Evolutionary conservation across 2,888 invertebrate genomes (phyloP).

Genomic region (Drosophila imparisetae): DNA sequence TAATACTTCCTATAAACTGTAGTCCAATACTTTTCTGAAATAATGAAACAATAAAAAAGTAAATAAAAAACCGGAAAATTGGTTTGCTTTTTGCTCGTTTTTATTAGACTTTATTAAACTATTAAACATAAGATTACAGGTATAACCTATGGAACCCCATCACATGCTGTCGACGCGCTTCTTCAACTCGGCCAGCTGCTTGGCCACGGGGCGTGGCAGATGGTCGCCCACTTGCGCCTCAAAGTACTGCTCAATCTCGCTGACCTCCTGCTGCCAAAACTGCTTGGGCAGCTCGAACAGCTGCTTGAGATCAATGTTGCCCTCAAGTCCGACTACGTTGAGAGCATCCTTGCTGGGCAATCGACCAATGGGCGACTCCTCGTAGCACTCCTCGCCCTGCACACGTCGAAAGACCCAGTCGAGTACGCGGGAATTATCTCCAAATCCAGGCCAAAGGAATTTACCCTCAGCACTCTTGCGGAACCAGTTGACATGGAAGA

Average conservation of each 20-base stretch:
- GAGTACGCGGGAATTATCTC: slow-evolving; percentile 97
- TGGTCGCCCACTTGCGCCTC: slow-evolving; percentile 94
- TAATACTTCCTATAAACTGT: neutral
- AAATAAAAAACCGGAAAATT: slow-evolving; percentile 25
- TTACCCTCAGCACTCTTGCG: slow-evolving; percentile 92
- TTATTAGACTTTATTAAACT: slow-evolving; percentile 85
- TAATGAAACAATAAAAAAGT: neutral
- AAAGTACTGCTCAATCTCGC: slow-evolving; percentile 94
- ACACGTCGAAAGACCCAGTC: slow-evolving; percentile 97
- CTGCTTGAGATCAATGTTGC: slow-evolving; percentile 89
- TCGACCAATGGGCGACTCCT: slow-evolving; percentile 91
- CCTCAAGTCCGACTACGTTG: slow-evolving; percentile 89
- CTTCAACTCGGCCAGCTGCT: slow-evolving; percentile 44
- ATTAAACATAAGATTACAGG: slow-evolving; percentile 52
- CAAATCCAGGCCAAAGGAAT: slow-evolving; percentile 99
- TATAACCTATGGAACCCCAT: slow-evolving; percentile 69
- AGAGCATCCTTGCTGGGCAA: slow-evolving; percentile 88
- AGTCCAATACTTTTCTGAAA: neutral
- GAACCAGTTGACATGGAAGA: slow-evolving; percentile 99
- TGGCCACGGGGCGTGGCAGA: slow-evolving; percentile 86
- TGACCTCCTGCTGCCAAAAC: slow-evolving; percentile 95
- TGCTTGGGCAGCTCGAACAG: slow-evolving; percentile 94
- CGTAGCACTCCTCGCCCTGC: slow-evolving; percentile 90
- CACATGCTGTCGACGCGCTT: slow-evolving; percentile 85
- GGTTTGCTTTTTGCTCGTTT: slow-evolving; percentile 34